A percentile compares a stretch with the other conserved stretches of the same genome.
These are phyloP conservation scores for Drosophila setifemur DNA, from an alignment of 1,140 invertebrate genomes.

Conservation along the genomic window DNA sequence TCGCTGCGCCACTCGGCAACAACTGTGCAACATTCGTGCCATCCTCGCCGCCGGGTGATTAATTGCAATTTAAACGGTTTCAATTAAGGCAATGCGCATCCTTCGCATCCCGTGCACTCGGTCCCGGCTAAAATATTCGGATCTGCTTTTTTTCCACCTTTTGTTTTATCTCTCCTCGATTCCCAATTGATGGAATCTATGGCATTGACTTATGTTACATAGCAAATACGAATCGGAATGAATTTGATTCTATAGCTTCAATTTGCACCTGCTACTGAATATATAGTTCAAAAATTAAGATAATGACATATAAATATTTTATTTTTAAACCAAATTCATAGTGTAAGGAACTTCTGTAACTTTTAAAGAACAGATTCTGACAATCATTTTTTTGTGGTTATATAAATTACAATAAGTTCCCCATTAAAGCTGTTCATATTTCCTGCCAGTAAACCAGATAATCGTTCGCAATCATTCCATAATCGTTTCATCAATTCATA, in stretches of 20 bases:
- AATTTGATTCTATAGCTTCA: not conserved
- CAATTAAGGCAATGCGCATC: conserved; percentile 80
- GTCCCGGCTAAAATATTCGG: conserved; percentile 22
- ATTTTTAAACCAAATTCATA: no score
- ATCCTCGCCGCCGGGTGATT: conserved; percentile 61
- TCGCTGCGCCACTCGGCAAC: conserved; percentile 76
- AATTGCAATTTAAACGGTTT: conserved; percentile 82
- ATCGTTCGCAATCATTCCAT: conserved; percentile 22
- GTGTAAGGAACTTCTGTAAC: no score
- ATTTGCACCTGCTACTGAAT: not conserved
- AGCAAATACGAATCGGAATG: no score
- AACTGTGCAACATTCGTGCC: conserved; percentile 72
- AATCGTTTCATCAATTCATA: conserved; percentile 38
- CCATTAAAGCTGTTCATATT: no score
- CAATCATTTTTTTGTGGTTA: no score
- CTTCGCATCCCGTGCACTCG: conserved; percentile 55
- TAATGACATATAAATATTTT: no score
- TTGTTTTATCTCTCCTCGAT: conserved; percentile 16
- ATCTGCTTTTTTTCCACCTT: conserved; percentile 31
- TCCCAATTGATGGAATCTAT: conserved; percentile 46
- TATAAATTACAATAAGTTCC: no score
- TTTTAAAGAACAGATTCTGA: no score
- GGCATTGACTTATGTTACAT: conserved; percentile 38
- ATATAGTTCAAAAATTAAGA: no score
- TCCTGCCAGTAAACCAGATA: not conserved